Base-by-base conservation (phyloP, 2,113 vertebrate genomes). In the Chelonoidis abingdonii region DNA sequence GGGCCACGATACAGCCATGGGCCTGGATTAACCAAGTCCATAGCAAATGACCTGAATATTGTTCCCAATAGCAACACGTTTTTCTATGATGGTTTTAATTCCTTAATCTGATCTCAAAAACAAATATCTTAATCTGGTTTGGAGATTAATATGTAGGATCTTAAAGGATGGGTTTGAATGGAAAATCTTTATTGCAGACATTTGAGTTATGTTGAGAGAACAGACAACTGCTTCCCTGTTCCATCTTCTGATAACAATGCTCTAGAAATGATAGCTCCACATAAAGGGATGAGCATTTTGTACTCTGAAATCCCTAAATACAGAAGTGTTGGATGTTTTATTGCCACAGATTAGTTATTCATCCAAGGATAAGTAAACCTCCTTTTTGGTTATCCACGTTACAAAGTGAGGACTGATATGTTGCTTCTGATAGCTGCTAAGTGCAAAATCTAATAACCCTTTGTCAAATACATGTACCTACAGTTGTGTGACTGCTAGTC, bases 381-480 rank as follows among this genome's bases (percentile, higher is more conserved):
- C n/a, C 81, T 88, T 38, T 29, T 22, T 54, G 53, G 53, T 54
- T 54, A 54, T 50, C 47, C 62, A 57, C 2, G 19, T 79, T 86
- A 84, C 29, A 82, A 85, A 62, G 91, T 16, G 13, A 25, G 78
- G 31, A 10, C 38, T 86, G 24, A 10, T 57, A 31, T 13, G 10
- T 54, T 79, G 38, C 87, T 88, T 65, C 49, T 56, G 9, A 14
- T 35, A 52, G n/a, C 2, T 82, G 19, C 24, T 72, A 91, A 72
- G 38, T 17, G 35, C 17, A 65, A 49, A 90, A 59, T 83, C 4
- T 56, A 92, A 52, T n/a, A 83, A 94, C 38, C 87, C 85, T 50
- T 10, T 6, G 21, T 83, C 35, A 80, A 52, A 35, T 8, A 62
- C 62, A 4, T 11, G 24, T 52, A 79, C 35, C 24, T 76, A 78